phyloP scores from a whole-genome alignment of 2,113 vertebrate genomes.

The Chlamydotis undulata region DNA sequence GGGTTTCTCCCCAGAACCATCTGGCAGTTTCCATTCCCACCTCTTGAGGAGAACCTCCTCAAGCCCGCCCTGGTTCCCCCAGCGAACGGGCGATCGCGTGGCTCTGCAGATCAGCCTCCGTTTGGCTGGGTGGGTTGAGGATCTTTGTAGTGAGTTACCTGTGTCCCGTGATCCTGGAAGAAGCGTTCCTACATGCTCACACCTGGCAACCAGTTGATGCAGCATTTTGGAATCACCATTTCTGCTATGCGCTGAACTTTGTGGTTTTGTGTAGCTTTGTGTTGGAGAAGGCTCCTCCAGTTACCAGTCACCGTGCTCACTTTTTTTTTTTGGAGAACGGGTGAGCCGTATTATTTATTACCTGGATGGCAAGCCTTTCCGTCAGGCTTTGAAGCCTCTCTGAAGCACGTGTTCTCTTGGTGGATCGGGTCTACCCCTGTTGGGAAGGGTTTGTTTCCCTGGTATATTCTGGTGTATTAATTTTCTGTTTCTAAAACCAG shows the following conservation, averaged over 20 bases:
- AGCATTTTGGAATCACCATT: background rate
- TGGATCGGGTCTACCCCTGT: background rate
- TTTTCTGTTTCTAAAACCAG: background rate
- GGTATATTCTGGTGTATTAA: background rate
- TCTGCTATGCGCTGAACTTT: background rate
- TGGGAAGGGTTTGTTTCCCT: background rate
- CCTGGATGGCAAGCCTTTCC: background rate
- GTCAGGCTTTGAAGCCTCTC: background rate
- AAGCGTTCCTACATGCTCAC: background rate
- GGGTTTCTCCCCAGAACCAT: background rate
- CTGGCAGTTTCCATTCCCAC: background rate
- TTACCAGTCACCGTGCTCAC: background rate
- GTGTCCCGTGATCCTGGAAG: background rate
- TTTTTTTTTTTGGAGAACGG: background rate
- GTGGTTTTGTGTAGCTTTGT: background rate
- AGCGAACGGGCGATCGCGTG: accelerated
- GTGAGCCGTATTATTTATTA: background rate
- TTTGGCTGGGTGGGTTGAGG: background rate
- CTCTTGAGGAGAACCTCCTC: background rate
- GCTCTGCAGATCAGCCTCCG: background rate
- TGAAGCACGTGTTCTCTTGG: background rate
- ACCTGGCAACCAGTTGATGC: background rate
- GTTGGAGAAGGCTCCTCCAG: background rate
- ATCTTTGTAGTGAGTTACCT: background rate
- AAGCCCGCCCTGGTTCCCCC: background rate